Percentiles rank a stretch among this genome's conserved stretches.
phyloP scores from a whole-genome alignment of 1,140 invertebrate species.

The Papilio glaucus region DNA sequence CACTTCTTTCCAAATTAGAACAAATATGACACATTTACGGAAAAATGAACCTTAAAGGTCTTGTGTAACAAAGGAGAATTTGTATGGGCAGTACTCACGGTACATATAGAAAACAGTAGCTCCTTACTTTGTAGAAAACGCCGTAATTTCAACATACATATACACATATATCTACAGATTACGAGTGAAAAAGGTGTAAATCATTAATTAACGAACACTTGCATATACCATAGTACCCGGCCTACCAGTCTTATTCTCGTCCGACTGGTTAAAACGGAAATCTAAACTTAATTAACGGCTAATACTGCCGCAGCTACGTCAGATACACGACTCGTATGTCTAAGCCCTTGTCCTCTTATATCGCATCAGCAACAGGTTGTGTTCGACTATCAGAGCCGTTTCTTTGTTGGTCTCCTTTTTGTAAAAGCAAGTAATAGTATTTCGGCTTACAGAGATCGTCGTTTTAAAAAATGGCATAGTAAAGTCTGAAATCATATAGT shows the following conservation, averaged over 20 bases:
- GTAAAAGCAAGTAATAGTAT: background rate
- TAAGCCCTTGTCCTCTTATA: constrained; percentile 13
- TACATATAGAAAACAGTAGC: background rate
- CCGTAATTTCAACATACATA: constrained; percentile 8
- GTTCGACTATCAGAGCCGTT: background rate
- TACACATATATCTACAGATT: background rate
- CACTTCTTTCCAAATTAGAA: no score
- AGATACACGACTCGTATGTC: constrained; percentile 32
- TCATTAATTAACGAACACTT: constrained; percentile 35
- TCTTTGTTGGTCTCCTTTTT: background rate
- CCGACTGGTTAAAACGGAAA: constrained; percentile 74
- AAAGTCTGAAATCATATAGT: no score
- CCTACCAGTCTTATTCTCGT: constrained; percentile 57
- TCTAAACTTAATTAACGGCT: constrained; percentile 59
- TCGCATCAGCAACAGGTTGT: background rate
- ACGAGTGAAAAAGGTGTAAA: constrained; percentile 17
- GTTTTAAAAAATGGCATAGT: no score
- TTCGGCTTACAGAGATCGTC: background rate
- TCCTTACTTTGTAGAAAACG: background rate
- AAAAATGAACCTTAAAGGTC: no score
- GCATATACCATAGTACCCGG: constrained; percentile 19
- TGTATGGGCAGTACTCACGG: background rate
- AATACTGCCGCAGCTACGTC: constrained; percentile 69
- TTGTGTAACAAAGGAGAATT: no score
- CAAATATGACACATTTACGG: no score